Percentiles rank a stretch among this genome's conserved stretches.
phyloP scores from a whole-genome alignment of 2,888 invertebrate genomes.

The Apodemia mormo region DNA sequence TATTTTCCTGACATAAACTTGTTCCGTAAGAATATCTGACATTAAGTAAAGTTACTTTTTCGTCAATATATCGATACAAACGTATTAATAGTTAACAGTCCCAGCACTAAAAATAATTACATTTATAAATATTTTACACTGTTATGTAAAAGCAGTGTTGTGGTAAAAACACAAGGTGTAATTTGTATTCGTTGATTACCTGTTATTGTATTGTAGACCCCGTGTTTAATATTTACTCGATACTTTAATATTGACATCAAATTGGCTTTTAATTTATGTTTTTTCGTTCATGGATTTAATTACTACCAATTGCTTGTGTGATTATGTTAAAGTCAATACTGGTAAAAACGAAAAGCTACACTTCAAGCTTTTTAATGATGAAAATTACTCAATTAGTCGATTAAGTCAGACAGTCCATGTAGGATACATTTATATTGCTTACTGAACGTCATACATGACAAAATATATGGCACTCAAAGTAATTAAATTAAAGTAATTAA shows the following conservation, averaged over 20 bases:
- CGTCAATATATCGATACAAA: background rate
- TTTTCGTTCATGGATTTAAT: background rate
- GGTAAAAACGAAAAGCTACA: no score
- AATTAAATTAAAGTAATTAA: no score
- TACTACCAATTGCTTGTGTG: background rate
- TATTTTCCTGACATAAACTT: no score
- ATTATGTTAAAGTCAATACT: no score
- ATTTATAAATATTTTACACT: background rate
- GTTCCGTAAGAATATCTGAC: no score
- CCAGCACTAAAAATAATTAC: conserved; percentile 10
- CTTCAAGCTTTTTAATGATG: no score
- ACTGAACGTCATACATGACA: no score
- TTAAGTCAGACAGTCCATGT: no score
- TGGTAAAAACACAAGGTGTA: conserved; percentile 4
- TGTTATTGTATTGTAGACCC: background rate
- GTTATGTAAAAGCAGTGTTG: conserved; percentile 11
- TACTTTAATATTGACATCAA: conserved; percentile 2
- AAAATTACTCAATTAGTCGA: no score
- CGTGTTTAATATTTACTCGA: conserved; percentile 9
- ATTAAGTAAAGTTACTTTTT: no score
- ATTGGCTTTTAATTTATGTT: background rate
- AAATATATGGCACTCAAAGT: no score
- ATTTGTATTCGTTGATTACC: conserved; percentile 12
- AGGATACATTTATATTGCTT: no score
- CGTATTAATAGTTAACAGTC: background rate